Conservation (phyloP, 2,113 vertebrate species). For the Oncorhynchus mykiss region DNA sequence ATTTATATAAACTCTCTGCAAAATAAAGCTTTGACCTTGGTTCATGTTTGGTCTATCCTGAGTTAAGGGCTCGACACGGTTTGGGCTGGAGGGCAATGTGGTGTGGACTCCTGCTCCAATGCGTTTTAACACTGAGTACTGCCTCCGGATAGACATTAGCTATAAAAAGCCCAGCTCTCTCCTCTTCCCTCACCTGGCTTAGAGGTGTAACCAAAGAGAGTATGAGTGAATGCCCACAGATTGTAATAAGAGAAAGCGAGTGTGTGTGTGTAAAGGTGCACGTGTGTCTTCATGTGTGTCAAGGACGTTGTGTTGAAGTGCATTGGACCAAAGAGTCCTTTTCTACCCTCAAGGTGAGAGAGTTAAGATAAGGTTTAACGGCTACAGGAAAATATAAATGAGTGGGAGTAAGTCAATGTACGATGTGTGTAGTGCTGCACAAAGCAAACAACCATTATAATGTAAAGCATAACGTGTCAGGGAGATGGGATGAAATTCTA, state of each 20-base stretch:
- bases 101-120: neutral
- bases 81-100: constrained; percentile 4
- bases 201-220: constrained; percentile 29
- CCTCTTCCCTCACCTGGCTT: constrained; percentile 31
- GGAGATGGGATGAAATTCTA: too few species aligned
- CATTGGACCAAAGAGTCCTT: constrained; percentile 59
- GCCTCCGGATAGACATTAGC: constrained; percentile 36
- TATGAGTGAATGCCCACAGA: constrained; percentile 38
- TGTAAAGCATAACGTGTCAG: too few species aligned
- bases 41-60: neutral
- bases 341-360: constrained; percentile 51
- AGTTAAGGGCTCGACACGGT: constrained; percentile 16
- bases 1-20: neutral
- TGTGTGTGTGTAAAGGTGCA: neutral
- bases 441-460: neutral
- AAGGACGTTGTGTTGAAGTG: constrained; percentile 23
- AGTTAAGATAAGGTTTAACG: neutral
- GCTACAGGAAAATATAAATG: neutral
- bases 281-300: too few species aligned
- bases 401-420: neutral
- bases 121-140: constrained; percentile 26
- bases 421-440: neutral
- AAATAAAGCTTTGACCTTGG: neutral
- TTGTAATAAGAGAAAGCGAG: constrained; percentile 36
- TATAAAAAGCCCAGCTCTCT: constrained; percentile 37